phyloP scores from a whole-genome alignment of 2,113 vertebrate genomes.

The Semnornis frantzii region DNA sequence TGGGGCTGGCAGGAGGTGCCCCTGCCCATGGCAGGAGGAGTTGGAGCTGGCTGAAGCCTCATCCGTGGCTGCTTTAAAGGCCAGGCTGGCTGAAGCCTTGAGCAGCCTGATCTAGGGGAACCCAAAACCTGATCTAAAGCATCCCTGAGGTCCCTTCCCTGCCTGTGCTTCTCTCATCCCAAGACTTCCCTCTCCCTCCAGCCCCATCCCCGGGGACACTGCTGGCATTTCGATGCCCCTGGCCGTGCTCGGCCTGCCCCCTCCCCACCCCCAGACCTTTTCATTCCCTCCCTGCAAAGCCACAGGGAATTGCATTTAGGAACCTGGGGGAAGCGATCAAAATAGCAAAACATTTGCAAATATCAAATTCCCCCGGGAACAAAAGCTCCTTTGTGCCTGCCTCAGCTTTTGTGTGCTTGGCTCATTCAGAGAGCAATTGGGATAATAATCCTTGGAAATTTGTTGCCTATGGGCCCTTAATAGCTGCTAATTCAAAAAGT shows the following conservation, averaged over 20 bases:
- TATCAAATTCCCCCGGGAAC: conserved; percentile 61
- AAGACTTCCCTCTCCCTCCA: too few relatives aligned
- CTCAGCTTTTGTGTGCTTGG: conserved; percentile 61
- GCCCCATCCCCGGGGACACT: too few relatives aligned
- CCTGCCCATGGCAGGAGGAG: too few relatives aligned
- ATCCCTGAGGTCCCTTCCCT: too few relatives aligned
- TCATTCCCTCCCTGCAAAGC: background rate
- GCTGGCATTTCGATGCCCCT: background rate
- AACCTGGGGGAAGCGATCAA: conserved; percentile 29
- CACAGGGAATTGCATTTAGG: conserved; percentile 11
- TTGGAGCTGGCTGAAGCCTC: too few relatives aligned
- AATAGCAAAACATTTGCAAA: conserved; percentile 74
- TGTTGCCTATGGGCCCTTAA: conserved; percentile 69
- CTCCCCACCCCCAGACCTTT: background rate
- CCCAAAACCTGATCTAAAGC: too few relatives aligned
- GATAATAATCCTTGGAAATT: conserved; percentile 66
- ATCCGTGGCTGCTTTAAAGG: too few relatives aligned
- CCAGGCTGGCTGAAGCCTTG: too few relatives aligned
- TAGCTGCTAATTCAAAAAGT: conserved; percentile 66
- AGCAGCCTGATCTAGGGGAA: too few relatives aligned
- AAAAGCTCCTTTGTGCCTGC: conserved; percentile 54
- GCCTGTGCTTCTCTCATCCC: too few relatives aligned
- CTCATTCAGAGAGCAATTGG: conserved; percentile 69
- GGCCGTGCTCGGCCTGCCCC: background rate
- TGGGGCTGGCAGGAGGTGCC: too few relatives aligned